Evolutionary conservation across 2,113 vertebrate species (phyloP).

Genomic region (Chlamydotis undulata): DNA sequence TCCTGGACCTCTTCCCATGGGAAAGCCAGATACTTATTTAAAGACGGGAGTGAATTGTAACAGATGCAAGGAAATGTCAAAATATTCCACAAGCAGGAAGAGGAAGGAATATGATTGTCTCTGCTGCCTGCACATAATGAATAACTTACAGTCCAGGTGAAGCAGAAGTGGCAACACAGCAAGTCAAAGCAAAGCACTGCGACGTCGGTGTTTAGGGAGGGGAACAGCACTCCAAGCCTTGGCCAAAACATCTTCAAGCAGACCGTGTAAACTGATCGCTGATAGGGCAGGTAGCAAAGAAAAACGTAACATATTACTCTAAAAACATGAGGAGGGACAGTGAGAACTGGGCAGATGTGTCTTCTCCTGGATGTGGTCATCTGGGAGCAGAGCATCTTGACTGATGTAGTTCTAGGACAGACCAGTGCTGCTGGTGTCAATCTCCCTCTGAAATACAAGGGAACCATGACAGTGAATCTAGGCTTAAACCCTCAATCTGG

Average conservation of each 20-base stretch:
- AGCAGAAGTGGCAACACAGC: neutral
- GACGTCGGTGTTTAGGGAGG: neutral
- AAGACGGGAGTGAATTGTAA: neutral
- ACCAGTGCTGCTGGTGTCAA: neutral
- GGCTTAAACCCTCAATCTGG: neutral
- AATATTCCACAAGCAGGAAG: neutral
- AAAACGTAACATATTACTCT: neutral
- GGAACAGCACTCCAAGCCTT: neutral
- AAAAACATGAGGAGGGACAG: neutral
- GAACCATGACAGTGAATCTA: rapidly evolving
- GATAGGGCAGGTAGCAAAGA: neutral
- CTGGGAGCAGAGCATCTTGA: neutral
- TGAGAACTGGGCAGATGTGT: rapidly evolving
- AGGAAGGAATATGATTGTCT: neutral
- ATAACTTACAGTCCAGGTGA: neutral
- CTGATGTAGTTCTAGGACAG: rapidly evolving
- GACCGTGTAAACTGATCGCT: neutral
- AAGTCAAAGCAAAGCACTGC: neutral
- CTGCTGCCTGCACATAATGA: neutral
- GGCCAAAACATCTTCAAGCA: neutral
- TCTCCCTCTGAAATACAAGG: neutral
- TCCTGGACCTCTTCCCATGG: neutral
- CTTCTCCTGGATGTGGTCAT: rapidly evolving
- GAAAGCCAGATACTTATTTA: neutral
- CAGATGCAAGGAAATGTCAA: neutral